These are phyloP conservation scores for Sebastes taczanowskii DNA, from an alignment of 2,797 vertebrate species.

Conservation along the genomic window DNA sequence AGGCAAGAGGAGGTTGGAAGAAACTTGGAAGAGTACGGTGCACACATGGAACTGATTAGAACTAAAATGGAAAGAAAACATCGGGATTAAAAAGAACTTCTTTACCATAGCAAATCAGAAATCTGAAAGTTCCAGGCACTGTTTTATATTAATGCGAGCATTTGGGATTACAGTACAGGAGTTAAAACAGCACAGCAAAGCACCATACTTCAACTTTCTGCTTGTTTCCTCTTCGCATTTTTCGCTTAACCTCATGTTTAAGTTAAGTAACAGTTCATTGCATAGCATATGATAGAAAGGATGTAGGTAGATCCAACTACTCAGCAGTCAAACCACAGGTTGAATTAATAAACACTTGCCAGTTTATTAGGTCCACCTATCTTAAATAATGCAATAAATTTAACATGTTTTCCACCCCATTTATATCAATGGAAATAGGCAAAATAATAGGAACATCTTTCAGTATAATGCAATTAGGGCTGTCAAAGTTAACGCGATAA, in stretches of 20 bases:
- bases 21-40: not conserved
- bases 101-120: not conserved
- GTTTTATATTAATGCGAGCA: conserved; percentile 9
- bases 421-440: not conserved
- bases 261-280: not conserved
- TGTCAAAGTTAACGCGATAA: too few relatives aligned
- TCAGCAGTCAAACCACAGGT: conserved; percentile 20
- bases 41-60: not conserved
- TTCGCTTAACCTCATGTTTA: conserved; percentile 4
- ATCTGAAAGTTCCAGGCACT: not conserved
- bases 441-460: not conserved
- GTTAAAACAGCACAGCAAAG: not conserved
- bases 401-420: not conserved
- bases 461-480: too few relatives aligned
- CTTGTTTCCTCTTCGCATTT: not conserved
- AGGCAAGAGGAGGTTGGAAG: not conserved
- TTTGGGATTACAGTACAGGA: not conserved
- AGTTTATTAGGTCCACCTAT: not conserved
- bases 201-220: not conserved
- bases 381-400: not conserved
- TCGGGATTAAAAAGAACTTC: not conserved
- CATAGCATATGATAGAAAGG: conserved; percentile 12
- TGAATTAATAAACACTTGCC: conserved; percentile 13
- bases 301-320: conserved; percentile 22
- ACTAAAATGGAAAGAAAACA: not conserved